Conservation (phyloP, 2,888 invertebrate genomes). For the Sclerodermus sp. region DNA sequence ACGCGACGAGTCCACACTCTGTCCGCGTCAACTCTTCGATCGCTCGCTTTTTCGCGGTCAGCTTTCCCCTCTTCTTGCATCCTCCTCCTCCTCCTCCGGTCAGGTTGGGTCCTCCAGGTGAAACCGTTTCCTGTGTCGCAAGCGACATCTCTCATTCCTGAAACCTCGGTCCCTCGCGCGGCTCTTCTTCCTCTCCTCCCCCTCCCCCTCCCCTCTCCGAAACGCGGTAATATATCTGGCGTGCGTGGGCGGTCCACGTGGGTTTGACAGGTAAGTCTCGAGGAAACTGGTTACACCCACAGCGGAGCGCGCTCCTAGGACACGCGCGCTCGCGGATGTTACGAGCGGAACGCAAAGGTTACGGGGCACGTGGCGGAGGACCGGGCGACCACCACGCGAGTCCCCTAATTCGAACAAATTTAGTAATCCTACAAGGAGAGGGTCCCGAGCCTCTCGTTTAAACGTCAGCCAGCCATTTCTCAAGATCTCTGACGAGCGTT, state of each 20-base stretch:
- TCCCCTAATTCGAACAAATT: slow-evolving; percentile 1
- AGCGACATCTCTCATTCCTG: slow-evolving; percentile 41
- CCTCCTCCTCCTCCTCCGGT: slow-evolving; percentile 15
- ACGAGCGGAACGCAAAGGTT: no score
- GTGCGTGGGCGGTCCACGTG: slow-evolving; percentile 56
- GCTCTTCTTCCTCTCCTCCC: slow-evolving; percentile 26
- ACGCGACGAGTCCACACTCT: no score
- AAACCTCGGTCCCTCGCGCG: slow-evolving; percentile 20
- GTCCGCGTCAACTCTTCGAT: no score
- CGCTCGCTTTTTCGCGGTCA: no score
- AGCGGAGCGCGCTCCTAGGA: slow-evolving; percentile 18
- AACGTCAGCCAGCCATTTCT: no score
- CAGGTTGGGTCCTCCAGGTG: slow-evolving; percentile 48
- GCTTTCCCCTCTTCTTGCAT: slow-evolving; percentile 4
- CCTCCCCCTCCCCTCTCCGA: slow-evolving; percentile 18
- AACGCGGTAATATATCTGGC: slow-evolving; percentile 40
- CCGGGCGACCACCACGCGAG: no score
- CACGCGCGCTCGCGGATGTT: no score
- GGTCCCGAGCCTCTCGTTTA: no score
- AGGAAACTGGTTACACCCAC: slow-evolving; percentile 56
- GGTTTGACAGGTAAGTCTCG: slow-evolving; percentile 56
- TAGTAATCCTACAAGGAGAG: no score
- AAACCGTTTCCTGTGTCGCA: slow-evolving; percentile 53
- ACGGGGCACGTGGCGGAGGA: slow-evolving; percentile 27
- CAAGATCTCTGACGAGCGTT: no score